A percentile compares a stretch with the other conserved stretches of the same genome.
These are phyloP conservation scores for Ceramica pisi DNA, from an alignment of 2,888 invertebrate species.

Conservation along the genomic window DNA sequence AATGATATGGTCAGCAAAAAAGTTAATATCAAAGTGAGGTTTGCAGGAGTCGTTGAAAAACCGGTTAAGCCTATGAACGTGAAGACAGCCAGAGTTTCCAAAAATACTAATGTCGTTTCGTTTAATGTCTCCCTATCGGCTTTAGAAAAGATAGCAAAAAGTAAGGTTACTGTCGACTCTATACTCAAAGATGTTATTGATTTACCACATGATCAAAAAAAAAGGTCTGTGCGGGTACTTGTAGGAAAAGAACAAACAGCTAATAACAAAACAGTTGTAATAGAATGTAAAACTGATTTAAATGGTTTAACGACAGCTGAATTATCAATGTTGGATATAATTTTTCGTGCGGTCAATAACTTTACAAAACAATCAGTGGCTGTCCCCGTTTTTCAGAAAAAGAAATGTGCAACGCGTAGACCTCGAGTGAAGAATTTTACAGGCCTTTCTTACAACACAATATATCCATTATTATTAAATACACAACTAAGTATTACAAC, in stretches of 20 bases:
- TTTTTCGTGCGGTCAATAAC: conserved; percentile 23
- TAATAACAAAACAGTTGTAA: neutral
- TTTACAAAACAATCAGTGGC: no score
- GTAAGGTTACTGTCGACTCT: neutral
- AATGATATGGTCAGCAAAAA: conserved; percentile 34
- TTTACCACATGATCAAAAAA: neutral
- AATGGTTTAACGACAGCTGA: conserved; percentile 12
- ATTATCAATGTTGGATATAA: conserved; percentile 32
- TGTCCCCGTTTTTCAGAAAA: neutral
- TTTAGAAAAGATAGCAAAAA: conserved; percentile 8
- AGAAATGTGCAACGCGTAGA: neutral
- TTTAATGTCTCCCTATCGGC: conserved; percentile 37
- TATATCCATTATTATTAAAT: conserved; percentile 41
- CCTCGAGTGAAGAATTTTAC: neutral
- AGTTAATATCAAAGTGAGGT: conserved; percentile 20
- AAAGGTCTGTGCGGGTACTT: conserved; percentile 15
- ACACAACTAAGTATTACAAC: conserved; percentile 13
- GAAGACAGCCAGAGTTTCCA: neutral
- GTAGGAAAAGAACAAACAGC: neutral
- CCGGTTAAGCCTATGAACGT: neutral
- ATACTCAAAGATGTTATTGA: neutral
- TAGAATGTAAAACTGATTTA: conserved; percentile 31
- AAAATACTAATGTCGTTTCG: neutral
- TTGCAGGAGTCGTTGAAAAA: conserved; percentile 16
- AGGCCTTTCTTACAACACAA: neutral